phyloP scores from a whole-genome alignment of 2,797 vertebrate genomes.

The Acipenser oxyrinchus region DNA sequence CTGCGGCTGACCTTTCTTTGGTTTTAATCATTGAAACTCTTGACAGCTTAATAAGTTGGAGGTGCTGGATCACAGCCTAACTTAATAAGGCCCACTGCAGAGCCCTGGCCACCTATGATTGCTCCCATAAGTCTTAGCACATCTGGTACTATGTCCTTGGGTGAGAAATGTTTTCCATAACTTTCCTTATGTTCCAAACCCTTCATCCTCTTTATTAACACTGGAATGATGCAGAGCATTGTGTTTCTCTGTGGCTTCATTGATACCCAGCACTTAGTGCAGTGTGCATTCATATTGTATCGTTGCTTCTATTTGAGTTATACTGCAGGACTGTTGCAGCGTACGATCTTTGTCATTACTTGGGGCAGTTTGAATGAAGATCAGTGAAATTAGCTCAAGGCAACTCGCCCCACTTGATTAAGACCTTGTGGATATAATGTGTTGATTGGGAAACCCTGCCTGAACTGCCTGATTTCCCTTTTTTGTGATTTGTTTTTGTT shows the following conservation, averaged over 20 bases:
- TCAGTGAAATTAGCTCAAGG: too few relatives aligned
- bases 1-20: slow-evolving; percentile 90
- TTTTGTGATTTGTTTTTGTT: too few relatives aligned
- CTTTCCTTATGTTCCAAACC: slow-evolving; percentile 74
- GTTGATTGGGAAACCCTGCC: too few relatives aligned
- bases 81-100: slow-evolving; percentile 91
- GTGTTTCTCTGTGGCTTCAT: slow-evolving; percentile 51
- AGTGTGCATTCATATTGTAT: slow-evolving; percentile 34
- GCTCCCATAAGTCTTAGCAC: slow-evolving; percentile 96
- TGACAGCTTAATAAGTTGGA: slow-evolving; percentile 98
- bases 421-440: too few relatives aligned
- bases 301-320: slow-evolving; percentile 1
- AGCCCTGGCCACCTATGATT: slow-evolving; percentile 94
- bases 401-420: too few relatives aligned
- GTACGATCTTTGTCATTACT: neutral
- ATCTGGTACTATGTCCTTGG: slow-evolving; percentile 89
- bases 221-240: slow-evolving; percentile 66
- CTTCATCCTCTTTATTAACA: slow-evolving; percentile 79
- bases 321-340: slow-evolving; percentile 23
- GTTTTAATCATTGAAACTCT: slow-evolving; percentile 99
- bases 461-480: too few relatives aligned
- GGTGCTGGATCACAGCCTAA: slow-evolving; percentile 94
- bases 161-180: slow-evolving; percentile 96
- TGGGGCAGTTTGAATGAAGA: too few relatives aligned
- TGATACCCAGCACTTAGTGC: slow-evolving; percentile 34